phyloP scores from a whole-genome alignment of 2,113 vertebrate genomes.

The Xenopus tropicalis region DNA sequence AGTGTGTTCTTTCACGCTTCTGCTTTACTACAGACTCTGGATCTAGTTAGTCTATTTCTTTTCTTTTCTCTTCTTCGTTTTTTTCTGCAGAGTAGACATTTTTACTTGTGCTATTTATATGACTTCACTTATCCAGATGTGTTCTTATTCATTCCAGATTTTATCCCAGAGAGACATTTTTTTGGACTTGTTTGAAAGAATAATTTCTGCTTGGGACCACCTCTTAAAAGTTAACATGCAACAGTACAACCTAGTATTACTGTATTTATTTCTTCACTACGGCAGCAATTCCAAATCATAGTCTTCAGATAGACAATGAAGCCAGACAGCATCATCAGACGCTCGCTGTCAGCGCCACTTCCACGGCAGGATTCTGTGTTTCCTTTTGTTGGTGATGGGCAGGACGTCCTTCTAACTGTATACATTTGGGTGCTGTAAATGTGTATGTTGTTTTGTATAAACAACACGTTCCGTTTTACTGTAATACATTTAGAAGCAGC shows the following conservation, averaged over 20 bases:
- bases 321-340: not conserved
- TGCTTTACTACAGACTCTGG: slow-evolving; percentile 14
- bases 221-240: slow-evolving; percentile 3
- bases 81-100: slow-evolving; percentile 32
- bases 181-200: slow-evolving; percentile 18
- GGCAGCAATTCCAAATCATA: not conserved
- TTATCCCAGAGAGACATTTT: slow-evolving; percentile 8
- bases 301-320: not conserved
- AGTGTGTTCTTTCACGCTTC: not conserved
- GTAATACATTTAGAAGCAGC: too few relatives aligned
- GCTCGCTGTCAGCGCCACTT: not conserved
- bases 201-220: not conserved
- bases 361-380: too few relatives aligned
- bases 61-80: not conserved
- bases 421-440: too few relatives aligned
- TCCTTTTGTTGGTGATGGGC: too few relatives aligned
- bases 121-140: slow-evolving; percentile 39
- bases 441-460: too few relatives aligned
- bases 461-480: too few relatives aligned
- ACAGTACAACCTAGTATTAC: not conserved
- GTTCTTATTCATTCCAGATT: slow-evolving; percentile 39
- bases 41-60: slow-evolving; percentile 18
- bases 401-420: too few relatives aligned
- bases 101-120: slow-evolving; percentile 38
- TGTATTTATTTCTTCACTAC: not conserved